These are phyloP conservation scores for Drosophila prolongata DNA, from an alignment of 2,888 invertebrate genomes.

Conservation along the genomic window DNA sequence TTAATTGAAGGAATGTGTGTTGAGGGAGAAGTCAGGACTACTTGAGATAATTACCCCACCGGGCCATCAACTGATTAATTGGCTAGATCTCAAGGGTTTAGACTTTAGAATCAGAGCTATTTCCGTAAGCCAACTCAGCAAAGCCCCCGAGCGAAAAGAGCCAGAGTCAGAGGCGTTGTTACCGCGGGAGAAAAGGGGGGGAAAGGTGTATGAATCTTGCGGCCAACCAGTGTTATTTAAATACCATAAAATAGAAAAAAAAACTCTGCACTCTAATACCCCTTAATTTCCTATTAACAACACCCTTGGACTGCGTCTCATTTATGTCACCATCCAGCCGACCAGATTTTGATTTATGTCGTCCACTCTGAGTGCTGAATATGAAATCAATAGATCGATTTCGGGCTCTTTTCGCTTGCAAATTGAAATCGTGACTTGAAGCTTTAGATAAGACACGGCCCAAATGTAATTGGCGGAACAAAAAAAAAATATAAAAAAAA, in stretches of 20 bases:
- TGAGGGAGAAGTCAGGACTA: neutral
- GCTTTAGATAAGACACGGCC: slow-evolving; percentile 74
- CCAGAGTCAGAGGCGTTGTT: slow-evolving; percentile 15
- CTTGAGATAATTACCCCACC: slow-evolving; percentile 21
- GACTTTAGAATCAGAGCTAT: slow-evolving; percentile 22
- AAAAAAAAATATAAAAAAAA: neutral
- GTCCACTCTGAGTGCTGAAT: slow-evolving; percentile 76
- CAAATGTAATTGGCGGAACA: slow-evolving; percentile 46
- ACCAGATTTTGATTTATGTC: slow-evolving; percentile 74
- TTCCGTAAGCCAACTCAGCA: slow-evolving; percentile 39
- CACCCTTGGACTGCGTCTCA: slow-evolving; percentile 45
- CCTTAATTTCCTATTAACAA: too few relatives aligned
- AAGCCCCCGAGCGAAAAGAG: neutral
- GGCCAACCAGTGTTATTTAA: neutral
- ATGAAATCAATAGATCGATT: slow-evolving; percentile 78
- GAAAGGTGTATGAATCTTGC: too few relatives aligned
- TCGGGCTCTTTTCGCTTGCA: slow-evolving; percentile 63
- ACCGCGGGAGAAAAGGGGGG: neutral
- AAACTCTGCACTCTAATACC: neutral
- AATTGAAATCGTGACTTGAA: slow-evolving; percentile 80
- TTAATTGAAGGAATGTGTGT: neutral
- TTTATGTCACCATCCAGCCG: slow-evolving; percentile 62
- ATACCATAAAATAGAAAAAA: neutral
- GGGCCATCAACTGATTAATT: slow-evolving; percentile 34
- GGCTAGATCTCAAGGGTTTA: slow-evolving; percentile 15